These are phyloP conservation scores for Pecten maximus DNA, from an alignment of 2,888 invertebrate species.

Conservation along the genomic window DNA sequence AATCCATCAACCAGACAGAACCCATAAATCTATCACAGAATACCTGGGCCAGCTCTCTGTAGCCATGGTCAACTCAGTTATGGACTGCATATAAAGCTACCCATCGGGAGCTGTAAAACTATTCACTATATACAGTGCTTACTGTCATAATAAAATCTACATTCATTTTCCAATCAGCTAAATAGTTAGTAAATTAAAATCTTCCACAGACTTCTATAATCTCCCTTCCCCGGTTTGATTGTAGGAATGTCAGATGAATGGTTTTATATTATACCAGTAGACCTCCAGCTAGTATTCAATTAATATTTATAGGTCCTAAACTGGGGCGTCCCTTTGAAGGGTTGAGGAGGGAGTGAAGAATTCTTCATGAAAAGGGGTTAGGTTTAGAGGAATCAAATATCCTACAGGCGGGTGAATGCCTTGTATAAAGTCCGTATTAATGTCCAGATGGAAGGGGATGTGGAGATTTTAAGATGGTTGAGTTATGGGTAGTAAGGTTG, in stretches of 20 bases:
- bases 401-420: background rate
- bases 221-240: background rate
- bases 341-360: background rate
- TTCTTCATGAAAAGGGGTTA: background rate
- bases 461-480: background rate
- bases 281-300: slow-evolving; percentile 24
- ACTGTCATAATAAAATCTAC: background rate
- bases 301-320: slow-evolving; percentile 4
- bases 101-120: background rate
- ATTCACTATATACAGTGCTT: background rate
- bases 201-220: background rate
- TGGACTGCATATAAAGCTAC: background rate
- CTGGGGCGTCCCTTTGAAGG: background rate
- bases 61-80: slow-evolving; percentile 8
- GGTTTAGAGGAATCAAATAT: background rate
- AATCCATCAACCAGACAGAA: background rate
- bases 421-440: background rate
- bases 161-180: background rate
- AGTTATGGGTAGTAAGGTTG: background rate
- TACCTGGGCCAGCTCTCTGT: background rate
- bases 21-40: background rate
- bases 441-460: background rate
- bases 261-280: background rate
- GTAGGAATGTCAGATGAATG: background rate
- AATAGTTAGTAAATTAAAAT: background rate